Evolutionary conservation across 2,113 vertebrate species (phyloP).

Genomic region (Leucosticte australis): DNA sequence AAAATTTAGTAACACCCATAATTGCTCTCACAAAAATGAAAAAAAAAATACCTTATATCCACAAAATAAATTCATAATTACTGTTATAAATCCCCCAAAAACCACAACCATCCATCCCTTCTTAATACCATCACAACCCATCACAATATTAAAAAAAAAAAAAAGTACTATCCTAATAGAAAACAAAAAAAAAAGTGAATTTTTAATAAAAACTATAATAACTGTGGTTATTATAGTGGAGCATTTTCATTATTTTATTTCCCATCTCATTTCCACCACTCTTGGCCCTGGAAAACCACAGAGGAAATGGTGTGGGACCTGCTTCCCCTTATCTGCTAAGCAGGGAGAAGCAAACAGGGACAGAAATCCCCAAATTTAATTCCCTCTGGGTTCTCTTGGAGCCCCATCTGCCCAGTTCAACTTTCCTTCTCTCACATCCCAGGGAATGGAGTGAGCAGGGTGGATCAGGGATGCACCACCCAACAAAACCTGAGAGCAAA

Average conservation of each 20-base stretch:
- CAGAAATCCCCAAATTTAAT: not conserved
- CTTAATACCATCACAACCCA: no score
- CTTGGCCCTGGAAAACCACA: not conserved
- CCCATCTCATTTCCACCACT: not conserved
- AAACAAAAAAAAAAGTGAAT: not conserved
- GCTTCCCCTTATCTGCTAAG: not conserved
- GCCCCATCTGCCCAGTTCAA: accelerated
- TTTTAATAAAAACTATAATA: not conserved
- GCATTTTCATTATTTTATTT: not conserved
- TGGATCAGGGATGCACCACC: not conserved
- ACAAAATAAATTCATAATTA: no score
- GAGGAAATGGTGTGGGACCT: no score
- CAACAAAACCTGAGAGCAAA: not conserved
- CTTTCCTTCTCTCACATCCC: not conserved
- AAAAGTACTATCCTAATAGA: not conserved
- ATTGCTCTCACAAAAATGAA: no score
- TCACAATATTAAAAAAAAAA: not conserved
- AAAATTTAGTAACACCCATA: no score
- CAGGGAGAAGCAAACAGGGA: not conserved
- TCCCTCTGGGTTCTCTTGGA: not conserved
- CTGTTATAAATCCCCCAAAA: no score
- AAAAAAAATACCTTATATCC: no score
- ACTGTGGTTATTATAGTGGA: not conserved
- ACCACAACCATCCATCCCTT: no score
- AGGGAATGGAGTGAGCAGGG: not conserved